Conservation (phyloP, 2,797 vertebrate genomes). For the Gallinago nigripennis region DNA sequence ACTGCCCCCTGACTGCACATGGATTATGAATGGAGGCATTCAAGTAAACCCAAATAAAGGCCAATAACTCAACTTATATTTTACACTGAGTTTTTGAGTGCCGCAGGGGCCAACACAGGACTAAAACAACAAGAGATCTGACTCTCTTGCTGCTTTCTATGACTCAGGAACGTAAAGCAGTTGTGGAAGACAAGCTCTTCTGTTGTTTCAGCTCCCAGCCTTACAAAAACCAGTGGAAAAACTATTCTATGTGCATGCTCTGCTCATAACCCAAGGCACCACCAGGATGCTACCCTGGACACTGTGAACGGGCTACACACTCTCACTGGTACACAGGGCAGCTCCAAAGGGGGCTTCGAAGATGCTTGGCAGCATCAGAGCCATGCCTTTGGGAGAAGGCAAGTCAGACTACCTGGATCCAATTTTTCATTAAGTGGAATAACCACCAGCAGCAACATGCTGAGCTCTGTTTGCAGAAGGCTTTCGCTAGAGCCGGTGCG, state of each 20-base stretch:
- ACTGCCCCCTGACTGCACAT: neutral
- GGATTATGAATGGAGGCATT: constrained; percentile 60
- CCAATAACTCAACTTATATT: constrained; percentile 12
- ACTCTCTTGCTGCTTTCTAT: constrained; percentile 2
- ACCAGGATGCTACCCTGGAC: neutral
- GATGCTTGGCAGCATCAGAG: neutral
- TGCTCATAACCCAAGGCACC: neutral
- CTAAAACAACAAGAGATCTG: constrained; percentile 31
- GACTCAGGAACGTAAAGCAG: neutral
- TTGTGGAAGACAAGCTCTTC: constrained; percentile 4
- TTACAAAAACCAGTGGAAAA: neutral
- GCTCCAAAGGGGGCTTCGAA: neutral
- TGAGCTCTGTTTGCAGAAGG: neutral
- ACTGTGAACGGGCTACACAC: fast-evolving
- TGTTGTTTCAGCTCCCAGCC: neutral
- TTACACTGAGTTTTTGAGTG: constrained; percentile 20
- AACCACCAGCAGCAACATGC: neutral
- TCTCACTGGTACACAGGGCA: neutral
- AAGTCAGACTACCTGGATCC: neutral
- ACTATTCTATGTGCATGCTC: fast-evolving
- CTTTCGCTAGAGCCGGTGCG: neutral
- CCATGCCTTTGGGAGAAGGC: neutral
- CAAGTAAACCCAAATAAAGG: constrained; percentile 59
- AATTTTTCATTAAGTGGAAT: neutral
- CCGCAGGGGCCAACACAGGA: neutral